These are phyloP conservation scores for Amyelois transitella DNA, from an alignment of 1,140 invertebrate genomes.

Conservation along the genomic window DNA sequence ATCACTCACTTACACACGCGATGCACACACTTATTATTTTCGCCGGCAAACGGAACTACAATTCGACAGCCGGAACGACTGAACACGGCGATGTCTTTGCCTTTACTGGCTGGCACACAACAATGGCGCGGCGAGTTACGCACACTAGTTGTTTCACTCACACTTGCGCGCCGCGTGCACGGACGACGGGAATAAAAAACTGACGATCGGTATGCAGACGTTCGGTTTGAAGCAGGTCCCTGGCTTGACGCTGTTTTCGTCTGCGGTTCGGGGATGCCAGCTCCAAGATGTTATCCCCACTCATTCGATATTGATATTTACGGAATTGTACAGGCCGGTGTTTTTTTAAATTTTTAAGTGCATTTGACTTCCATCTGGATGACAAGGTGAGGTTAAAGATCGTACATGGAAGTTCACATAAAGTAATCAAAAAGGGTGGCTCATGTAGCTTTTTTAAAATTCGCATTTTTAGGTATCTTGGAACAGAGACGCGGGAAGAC, in stretches of 20 bases:
- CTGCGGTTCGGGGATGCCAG: slow-evolving; percentile 59
- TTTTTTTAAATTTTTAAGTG: no score
- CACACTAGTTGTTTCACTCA: slow-evolving; percentile 41
- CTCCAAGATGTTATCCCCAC: background rate
- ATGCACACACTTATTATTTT: slow-evolving; percentile 66
- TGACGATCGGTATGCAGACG: slow-evolving; percentile 73
- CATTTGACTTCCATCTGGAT: no score
- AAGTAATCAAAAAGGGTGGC: no score
- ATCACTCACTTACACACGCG: slow-evolving; percentile 66
- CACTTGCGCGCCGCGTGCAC: slow-evolving; percentile 43
- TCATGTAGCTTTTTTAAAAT: no score
- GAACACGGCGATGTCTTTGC: slow-evolving; percentile 37
- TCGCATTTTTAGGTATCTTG: no score
- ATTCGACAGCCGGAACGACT: slow-evolving; percentile 36
- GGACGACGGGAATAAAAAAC: slow-evolving; percentile 68
- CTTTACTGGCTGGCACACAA: slow-evolving; percentile 66
- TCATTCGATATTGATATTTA: no score
- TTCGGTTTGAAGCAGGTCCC: slow-evolving; percentile 70
- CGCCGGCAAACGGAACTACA: slow-evolving; percentile 39
- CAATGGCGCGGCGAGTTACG: slow-evolving; percentile 58
- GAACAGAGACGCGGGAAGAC: no score
- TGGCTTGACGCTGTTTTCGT: slow-evolving; percentile 72
- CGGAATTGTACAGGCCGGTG: no score
- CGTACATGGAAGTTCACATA: no score
- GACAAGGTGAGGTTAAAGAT: no score